Evolutionary conservation across 1,140 invertebrate genomes (phyloP).

Genomic region (Chionoecetes opilio): DNA sequence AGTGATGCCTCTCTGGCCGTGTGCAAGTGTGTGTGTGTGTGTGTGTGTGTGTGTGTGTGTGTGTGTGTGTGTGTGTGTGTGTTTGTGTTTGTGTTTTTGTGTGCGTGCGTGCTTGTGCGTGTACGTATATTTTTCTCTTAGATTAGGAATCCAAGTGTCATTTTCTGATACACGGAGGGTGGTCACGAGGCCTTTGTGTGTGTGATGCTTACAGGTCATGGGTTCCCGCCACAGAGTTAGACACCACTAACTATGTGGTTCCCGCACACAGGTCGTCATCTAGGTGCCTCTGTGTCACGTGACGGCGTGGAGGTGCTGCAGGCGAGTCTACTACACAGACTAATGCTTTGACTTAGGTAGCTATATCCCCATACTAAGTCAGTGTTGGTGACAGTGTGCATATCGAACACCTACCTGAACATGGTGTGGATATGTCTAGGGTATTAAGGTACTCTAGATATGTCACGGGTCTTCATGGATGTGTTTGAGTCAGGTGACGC

Average conservation of each 20-base stretch:
- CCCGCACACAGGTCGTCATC: neutral
- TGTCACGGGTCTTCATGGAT: no score
- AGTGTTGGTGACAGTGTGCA: no score
- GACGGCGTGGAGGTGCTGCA: neutral
- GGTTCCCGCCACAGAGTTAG: no score
- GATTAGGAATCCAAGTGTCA: neutral
- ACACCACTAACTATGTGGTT: no score
- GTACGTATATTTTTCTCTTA: neutral
- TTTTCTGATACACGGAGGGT: neutral
- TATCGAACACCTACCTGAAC: no score
- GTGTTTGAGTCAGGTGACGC: neutral
- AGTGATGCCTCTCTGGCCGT: neutral
- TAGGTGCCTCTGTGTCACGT: neutral
- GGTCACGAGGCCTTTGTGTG: neutral
- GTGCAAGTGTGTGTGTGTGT: neutral
- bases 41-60: neutral
- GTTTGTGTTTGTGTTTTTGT: no score
- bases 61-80: constrained; percentile 12
- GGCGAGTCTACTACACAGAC: no score
- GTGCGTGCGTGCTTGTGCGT: neutral
- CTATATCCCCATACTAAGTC: no score
- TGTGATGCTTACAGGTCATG: neutral
- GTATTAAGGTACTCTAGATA: no score
- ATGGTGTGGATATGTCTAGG: no score
- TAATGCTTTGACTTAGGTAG: no score